phyloP scores from a whole-genome alignment of 2,797 vertebrate species.

The Spinus olivaceus region DNA sequence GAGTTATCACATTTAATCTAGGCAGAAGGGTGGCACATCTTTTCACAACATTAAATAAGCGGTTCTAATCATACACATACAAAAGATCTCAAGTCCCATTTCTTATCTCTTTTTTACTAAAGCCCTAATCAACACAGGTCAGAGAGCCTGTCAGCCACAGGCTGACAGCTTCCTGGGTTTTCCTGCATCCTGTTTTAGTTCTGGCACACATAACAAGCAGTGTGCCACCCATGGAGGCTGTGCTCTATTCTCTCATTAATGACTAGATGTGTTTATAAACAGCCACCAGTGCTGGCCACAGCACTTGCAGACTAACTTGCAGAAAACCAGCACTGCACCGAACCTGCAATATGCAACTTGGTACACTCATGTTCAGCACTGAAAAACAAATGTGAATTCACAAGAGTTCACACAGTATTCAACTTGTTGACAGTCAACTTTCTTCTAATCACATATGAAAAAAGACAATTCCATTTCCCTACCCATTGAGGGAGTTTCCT shows the following conservation, averaged over 20 bases:
- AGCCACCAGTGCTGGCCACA: background rate
- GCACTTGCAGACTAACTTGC: background rate
- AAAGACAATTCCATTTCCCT: background rate
- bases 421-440: background rate
- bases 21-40: background rate
- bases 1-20: background rate
- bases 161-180: background rate
- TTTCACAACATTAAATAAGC: background rate
- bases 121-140: background rate
- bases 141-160: background rate
- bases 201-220: accelerated
- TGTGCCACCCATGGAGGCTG: background rate
- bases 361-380: background rate
- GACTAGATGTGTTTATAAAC: background rate
- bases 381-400: background rate
- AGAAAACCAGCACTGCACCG: background rate
- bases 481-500: background rate
- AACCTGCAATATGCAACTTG: background rate
- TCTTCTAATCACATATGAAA: background rate
- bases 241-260: background rate
- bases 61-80: background rate
- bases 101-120: background rate
- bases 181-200: background rate
- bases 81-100: background rate
- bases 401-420: background rate